A percentile compares a stretch with the other conserved stretches of the same genome.
These are phyloP conservation scores for Acanthosoma haemorrhoidale DNA, from an alignment of 2,888 invertebrate genomes.

Conservation along the genomic window DNA sequence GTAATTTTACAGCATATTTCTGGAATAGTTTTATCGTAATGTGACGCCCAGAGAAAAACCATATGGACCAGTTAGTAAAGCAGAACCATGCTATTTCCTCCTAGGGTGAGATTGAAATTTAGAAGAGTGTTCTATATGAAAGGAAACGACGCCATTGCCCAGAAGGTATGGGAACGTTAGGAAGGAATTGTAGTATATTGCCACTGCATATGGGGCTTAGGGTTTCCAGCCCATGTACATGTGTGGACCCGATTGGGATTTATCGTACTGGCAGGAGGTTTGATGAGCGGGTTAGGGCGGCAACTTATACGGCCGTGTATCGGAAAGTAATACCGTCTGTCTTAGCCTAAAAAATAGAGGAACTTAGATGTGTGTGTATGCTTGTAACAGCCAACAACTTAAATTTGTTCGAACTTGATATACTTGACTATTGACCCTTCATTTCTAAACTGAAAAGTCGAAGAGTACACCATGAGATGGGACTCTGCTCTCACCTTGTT, in stretches of 20 bases:
- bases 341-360: no score
- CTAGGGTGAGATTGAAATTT: not conserved
- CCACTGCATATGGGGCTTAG: not conserved
- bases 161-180: constrained; percentile 1
- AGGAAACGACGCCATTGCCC: not conserved
- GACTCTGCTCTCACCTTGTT: no score
- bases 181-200: not conserved
- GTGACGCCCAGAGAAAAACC: not conserved
- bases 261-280: not conserved
- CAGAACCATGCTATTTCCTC: not conserved
- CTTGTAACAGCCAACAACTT: no score
- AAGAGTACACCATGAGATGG: no score
- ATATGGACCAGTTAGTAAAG: not conserved
- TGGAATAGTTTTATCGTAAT: no score
- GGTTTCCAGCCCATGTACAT: not conserved
- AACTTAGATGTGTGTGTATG: no score
- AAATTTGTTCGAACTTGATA: no score
- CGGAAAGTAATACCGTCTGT: not conserved
- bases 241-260: not conserved
- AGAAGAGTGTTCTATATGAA: constrained; percentile 1
- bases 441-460: no score
- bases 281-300: not conserved
- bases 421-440: no score
- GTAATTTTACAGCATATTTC: no score
- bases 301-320: not conserved